Evolutionary conservation across 2,797 vertebrate genomes (phyloP), one percentile per base, ranked within the genome.

Genomic region (Rhinogobio ventralis): DNA sequence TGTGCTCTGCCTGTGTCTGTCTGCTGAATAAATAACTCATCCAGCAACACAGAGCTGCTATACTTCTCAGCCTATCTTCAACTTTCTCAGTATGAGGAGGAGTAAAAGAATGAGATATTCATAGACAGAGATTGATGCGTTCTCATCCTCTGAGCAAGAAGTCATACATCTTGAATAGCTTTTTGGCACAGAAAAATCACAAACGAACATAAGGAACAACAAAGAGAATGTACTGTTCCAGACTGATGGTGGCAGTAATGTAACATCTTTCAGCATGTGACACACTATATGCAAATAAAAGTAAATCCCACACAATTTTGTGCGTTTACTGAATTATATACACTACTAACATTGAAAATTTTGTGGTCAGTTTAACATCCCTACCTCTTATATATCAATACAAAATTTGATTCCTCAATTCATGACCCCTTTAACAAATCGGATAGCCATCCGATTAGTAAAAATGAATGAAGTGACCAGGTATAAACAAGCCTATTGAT

Each of bases 1-100:
- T 62, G 19, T 15, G 45, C 42, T 75, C 60, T 67, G 45, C 4
- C 45, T 51, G 60, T 33, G 45, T 51, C 60, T n/a, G 45, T 90
- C 88, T 79, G 42, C 86, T 57, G 72, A 79, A 83, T 84, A 68
- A 81, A 67, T 87, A 85, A 82, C 69, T 11, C 20, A 25, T 89
- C 85, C 82, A 77, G 86, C 91, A 81, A 57, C 90, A 90, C 76
- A 46, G 23, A 89, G 86, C 87, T n/a, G 46, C 84, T 89, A 91
- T 88, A 74, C 87, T 90, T 88, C 85, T 83, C 86, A 84, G 87
- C 86, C 68, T 77, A 79, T 89, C 90, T 88, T 86, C 71, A 89
- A 86, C 82, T 84, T 89, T 87, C 83, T 87, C 87, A 87, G 78
- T 86, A 74, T 28, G 57, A 25, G 25, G 11, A n/a, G 8, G 36